Evolutionary conservation across 2,113 vertebrate genomes (phyloP), one percentile per base, ranked within the genome.

Genomic region (Limanda limanda): DNA sequence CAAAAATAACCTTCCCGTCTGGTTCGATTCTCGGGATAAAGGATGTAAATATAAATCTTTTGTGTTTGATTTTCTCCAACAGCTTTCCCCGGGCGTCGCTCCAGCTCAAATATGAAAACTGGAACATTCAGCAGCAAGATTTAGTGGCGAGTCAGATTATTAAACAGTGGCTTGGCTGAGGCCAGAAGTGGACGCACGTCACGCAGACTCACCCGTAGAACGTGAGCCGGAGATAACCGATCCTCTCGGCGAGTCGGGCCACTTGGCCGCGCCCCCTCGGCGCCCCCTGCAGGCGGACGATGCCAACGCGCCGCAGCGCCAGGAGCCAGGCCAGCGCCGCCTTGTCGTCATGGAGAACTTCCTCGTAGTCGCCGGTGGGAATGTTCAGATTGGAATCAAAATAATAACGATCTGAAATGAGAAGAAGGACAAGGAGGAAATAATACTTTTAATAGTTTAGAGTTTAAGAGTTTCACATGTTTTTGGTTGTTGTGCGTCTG

Each of bases 191-290:
- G 63, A 27, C 14, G 42, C 54, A 57, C 21, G 68, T 76, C 68
- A 73, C 15, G 18, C 51, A 21, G 67, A 72, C 95, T 96, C 86
- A 98, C 97, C 97, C 97, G 47, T 98, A 99, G 92, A 98, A 99
- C 1, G 97, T 99, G 69, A 97, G 93, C 42, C 95, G 90, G 47
- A 97, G 94, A 75, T 97, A 99, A 35, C 98, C 97, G 51, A 98
- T 96, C 82, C 97, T 94, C 83, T 95, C 90, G 47, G 95, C 95
- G 20, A 99, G 94, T 73, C 94, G 92, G 60, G 93, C 73, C 82
- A 99, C 42, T 69, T 97, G 96, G 82, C 97, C 97, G 47, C 82
- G 88, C 68, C 92, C 93, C 9, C 78, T 2, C 1, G 96, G 93
- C 60, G 97, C 97, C 84, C 97, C 96, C 14, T 93, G 96, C 67